Base-by-base conservation (phyloP, 2,888 invertebrate species). In the Cotesia congregata region DNA sequence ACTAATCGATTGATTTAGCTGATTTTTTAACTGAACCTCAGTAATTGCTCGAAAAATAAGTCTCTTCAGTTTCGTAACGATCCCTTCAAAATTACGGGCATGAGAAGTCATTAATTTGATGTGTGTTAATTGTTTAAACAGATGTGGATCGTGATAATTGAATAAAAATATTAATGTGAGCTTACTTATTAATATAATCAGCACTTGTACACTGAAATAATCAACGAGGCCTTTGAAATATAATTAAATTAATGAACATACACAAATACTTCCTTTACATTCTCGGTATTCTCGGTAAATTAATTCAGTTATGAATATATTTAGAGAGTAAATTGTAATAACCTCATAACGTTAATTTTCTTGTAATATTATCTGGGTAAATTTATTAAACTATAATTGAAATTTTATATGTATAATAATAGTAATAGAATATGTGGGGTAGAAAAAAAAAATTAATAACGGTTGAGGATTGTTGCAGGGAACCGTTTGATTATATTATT, bases 401-500 rank as follows among this genome's bases (percentile, higher is more conserved):
- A 9, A 50, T 50, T 50, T 50, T 50, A 50, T 50, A 50, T 50
- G 30, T 30, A 20, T 61, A 30, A 71, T 9, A 50, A 50, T 50
- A 50, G 50, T 50, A 60, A 71, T 71, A 60, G 71, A 71, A 38
- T 30, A 59, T 59, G 60, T 61, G 71, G 64, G 72, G 50, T 41
- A 20, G 5, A 17, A 62, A 72, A 64, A 64, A 40, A 64, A 72
- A 64, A 64, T 61, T 72, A 64, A 61, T 72, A 72, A 72, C 62
- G 50, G 50, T 50, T 12, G 50, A 50, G 12, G 50, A 12, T 50
- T 50, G 50, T 50, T 12, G 50, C 12, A 50, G 50, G 12, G 50
- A 50, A 50, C 7, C 9, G 50, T 12, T 50, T 50, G 50, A 50
- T 50, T 50, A 9, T 50, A 50, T 50, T 50, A 50, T 50, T 50